These are phyloP conservation scores for Apantesis nais DNA, from an alignment of 2,888 invertebrate genomes.

Conservation along the genomic window DNA sequence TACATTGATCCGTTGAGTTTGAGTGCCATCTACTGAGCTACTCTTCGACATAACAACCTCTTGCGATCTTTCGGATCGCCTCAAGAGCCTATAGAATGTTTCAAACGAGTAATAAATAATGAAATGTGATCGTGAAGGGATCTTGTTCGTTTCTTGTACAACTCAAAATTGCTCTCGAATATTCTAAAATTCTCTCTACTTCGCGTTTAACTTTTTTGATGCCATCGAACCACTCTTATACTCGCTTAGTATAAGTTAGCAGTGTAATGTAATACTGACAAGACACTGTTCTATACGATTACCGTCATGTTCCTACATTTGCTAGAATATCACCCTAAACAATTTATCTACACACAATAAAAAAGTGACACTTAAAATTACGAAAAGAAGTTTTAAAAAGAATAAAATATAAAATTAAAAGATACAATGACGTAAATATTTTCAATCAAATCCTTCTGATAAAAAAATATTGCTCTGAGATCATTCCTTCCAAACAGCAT, in stretches of 20 bases:
- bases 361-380: background rate
- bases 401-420: too few relatives aligned
- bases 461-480: background rate
- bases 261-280: background rate
- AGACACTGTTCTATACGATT: background rate
- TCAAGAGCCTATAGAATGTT: slow-evolving; percentile 28
- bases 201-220: background rate
- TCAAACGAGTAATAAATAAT: slow-evolving; percentile 41
- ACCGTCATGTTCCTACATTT: background rate
- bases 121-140: slow-evolving; percentile 33
- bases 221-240: background rate
- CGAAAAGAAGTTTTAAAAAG: too few relatives aligned
- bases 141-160: slow-evolving; percentile 26
- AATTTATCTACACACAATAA: background rate
- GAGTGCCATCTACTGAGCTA: slow-evolving; percentile 36
- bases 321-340: background rate
- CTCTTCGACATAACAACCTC: slow-evolving; percentile 42
- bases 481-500: background rate
- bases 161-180: slow-evolving; percentile 2
- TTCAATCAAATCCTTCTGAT: too few relatives aligned
- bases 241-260: background rate
- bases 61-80: slow-evolving; percentile 35
- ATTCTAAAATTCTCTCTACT: background rate
- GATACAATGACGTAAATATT: too few relatives aligned
- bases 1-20: slow-evolving; percentile 54